These are phyloP conservation scores for Cebidichthys violaceus DNA, from an alignment of 2,113 vertebrate genomes.

Conservation along the genomic window DNA sequence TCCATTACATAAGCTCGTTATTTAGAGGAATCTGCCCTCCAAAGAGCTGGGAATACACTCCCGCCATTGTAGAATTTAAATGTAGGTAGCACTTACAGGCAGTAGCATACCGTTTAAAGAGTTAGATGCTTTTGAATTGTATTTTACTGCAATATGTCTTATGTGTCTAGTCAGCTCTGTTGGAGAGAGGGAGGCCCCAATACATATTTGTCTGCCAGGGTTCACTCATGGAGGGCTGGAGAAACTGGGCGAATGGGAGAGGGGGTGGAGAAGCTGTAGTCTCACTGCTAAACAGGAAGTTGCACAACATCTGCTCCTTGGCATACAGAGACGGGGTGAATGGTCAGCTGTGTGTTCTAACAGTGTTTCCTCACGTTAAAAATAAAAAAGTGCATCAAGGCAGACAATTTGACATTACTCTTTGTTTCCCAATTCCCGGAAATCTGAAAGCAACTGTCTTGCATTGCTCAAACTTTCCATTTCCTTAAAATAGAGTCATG, in stretches of 20 bases:
- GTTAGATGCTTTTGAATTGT: not conserved
- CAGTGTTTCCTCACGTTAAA: constrained; percentile 46
- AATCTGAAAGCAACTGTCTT: constrained; percentile 37
- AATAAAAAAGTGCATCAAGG: constrained; percentile 24
- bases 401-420: constrained; percentile 55
- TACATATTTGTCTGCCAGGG: constrained; percentile 62
- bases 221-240: constrained; percentile 55
- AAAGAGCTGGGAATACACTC: constrained; percentile 35
- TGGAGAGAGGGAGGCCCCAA: constrained; percentile 39
- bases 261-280: constrained; percentile 61
- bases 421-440: constrained; percentile 53
- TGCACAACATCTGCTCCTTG: constrained; percentile 79
- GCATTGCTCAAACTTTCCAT: constrained; percentile 39
- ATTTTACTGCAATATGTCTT: not conserved
- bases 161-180: constrained; percentile 24
- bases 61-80: constrained; percentile 15
- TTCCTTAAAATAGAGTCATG: constrained; percentile 26
- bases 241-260: constrained; percentile 55
- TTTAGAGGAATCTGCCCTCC: constrained; percentile 36
- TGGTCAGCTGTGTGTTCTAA: constrained; percentile 70
- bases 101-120: not conserved
- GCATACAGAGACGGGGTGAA: constrained; percentile 62
- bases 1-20: constrained; percentile 64
- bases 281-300: constrained; percentile 79
- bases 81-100: not conserved